Base-by-base conservation (phyloP, 2,888 invertebrate species). In the Andricus curvator region DNA sequence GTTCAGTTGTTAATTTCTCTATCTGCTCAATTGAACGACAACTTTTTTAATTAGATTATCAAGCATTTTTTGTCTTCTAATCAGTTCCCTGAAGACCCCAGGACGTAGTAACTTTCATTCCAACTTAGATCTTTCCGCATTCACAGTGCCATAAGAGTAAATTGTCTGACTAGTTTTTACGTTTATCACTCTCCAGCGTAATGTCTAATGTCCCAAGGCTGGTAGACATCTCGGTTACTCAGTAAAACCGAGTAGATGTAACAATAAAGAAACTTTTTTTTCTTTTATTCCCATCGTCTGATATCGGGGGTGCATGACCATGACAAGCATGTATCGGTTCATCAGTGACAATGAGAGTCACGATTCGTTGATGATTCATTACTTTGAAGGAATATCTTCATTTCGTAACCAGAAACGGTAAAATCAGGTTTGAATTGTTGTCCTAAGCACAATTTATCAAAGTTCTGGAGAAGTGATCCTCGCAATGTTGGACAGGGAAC, bases 131-230 rank as follows among this genome's bases (percentile, higher is more conserved):
- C 83, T 84, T 84, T 84, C 81, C 81, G 83, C 80, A 80, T 81
- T 81, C 80, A 68, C 74, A 77, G 77, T 41, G 60, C 81, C 80
- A 67, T 81, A 81, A 82, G 80, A 80, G 82, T 65, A 77, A 80
- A 82, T 74, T 80, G 82, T 80, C 56, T 56, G 80, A 84, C 84
- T 65, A 80, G 81, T 81, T 84, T 81, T 83, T 80, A 60, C n/a
- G 8, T 44, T 25, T 2, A 15, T 65, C 33, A 79, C 80, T 78
- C 76, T 81, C 80, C 79, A 74, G 70, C 70, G 81, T 44, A 41
- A 44, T 68, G 67, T 68, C 17, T 67, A 37, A 67, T 37, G 62
- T 62, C 62, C 62, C 62, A 25, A 62, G 25, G 62, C 62, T 41
- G 11, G 66, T 41, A 20, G 13, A 68, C 25, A 22, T 22, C 15